A percentile compares a stretch with the other conserved stretches of the same genome.
Evolutionary conservation across 2,113 vertebrate species (phyloP).

Genomic region (Bubo bubo): DNA sequence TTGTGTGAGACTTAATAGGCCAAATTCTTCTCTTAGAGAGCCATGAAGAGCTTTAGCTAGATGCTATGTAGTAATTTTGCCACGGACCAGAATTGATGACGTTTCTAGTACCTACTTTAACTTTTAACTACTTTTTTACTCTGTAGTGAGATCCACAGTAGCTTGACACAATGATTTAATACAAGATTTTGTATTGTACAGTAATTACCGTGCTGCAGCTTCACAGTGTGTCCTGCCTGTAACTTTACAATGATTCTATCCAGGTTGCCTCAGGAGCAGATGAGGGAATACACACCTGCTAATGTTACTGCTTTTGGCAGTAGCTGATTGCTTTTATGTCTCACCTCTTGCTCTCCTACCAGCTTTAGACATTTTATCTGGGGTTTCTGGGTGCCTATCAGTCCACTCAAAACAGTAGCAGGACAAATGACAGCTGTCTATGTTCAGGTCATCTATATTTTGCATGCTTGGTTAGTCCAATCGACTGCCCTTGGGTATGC

Average conservation of each 20-base stretch:
- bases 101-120: not conserved
- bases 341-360: not conserved
- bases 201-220: not conserved
- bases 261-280: not conserved
- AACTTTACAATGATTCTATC: not conserved
- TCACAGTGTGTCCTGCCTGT: not conserved
- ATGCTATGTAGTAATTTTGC: not conserved
- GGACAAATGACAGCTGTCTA: constrained; percentile 7
- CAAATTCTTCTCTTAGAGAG: not conserved
- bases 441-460: not conserved
- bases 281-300: not conserved
- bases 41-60: not conserved
- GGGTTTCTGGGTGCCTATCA: not conserved
- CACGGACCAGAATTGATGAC: not conserved
- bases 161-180: not conserved
- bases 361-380: not conserved
- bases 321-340: not conserved
- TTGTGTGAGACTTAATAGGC: not conserved
- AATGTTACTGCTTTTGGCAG: not conserved
- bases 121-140: not conserved
- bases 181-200: not conserved
- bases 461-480: not conserved
- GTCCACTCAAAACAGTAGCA: not conserved
- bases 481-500: not conserved
- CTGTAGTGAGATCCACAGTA: not conserved